Evolutionary conservation across 2,113 vertebrate genomes (phyloP).

Genomic region (Bujurquina vittata): DNA sequence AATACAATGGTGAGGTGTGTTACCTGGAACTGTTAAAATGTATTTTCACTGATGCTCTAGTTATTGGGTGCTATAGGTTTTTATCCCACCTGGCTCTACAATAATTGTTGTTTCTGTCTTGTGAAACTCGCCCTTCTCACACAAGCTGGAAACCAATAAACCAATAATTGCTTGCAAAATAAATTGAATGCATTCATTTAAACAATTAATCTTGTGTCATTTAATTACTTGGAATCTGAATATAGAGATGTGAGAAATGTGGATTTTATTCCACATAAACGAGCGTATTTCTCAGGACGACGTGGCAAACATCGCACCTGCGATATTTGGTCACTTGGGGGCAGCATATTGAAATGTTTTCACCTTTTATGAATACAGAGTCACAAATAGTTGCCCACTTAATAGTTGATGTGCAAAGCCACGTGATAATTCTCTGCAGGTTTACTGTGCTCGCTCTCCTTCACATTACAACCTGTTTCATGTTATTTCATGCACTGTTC

Average conservation of each 20-base stretch:
- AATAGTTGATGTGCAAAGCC: background rate
- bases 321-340: background rate
- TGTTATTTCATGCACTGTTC: background rate
- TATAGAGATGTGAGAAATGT: background rate
- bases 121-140: constrained; percentile 30
- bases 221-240: constrained; percentile 35
- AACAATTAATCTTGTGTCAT: constrained; percentile 24
- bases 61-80: constrained; percentile 55
- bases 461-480: background rate
- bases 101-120: constrained; percentile 39
- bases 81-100: constrained; percentile 47
- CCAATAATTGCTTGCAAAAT: constrained; percentile 37
- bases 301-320: background rate
- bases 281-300: background rate
- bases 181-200: constrained; percentile 36
- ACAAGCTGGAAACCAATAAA: constrained; percentile 12
- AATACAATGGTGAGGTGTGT: background rate
- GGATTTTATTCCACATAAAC: background rate
- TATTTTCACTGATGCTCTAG: constrained; percentile 54
- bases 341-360: background rate
- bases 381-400: background rate
- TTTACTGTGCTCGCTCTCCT: background rate
- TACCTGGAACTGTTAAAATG: constrained; percentile 59
- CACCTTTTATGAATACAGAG: background rate
- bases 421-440: background rate